These are phyloP conservation scores for Muntiacus reevesi DNA, from an alignment of 2,113 vertebrate species.

Conservation along the genomic window DNA sequence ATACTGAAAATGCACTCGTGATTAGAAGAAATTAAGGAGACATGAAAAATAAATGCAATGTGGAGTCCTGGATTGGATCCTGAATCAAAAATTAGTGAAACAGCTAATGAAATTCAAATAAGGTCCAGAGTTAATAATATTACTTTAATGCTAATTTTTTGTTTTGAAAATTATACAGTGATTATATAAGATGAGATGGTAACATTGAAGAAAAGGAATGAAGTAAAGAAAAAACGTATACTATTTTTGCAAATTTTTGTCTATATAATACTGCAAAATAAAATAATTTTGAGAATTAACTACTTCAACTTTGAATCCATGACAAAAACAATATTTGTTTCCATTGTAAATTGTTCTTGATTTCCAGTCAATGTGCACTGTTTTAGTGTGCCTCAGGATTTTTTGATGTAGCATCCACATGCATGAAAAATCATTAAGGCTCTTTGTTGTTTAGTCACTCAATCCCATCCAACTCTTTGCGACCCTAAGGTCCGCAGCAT, in stretches of 20 bases:
- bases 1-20: not conserved
- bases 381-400: not conserved
- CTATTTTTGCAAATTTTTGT: not conserved
- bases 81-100: not conserved
- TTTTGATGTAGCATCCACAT: not conserved
- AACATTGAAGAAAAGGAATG: not conserved
- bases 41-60: not conserved
- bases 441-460: not conserved
- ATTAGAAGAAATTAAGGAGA: conserved; percentile 31
- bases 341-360: not conserved
- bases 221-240: not conserved
- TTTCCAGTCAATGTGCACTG: not conserved
- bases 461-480: not conserved
- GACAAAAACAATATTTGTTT: not conserved
- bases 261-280: not conserved
- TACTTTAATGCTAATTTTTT: not conserved
- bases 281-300: not conserved
- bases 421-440: not conserved
- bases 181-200: not conserved
- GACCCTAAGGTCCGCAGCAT: not conserved
- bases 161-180: not conserved
- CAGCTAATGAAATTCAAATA: not conserved
- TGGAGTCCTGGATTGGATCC: not conserved
- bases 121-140: not conserved
- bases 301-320: not conserved